These are phyloP conservation scores for Heliconius eleuchia DNA, from an alignment of 1,140 invertebrate genomes.

Conservation along the genomic window DNA sequence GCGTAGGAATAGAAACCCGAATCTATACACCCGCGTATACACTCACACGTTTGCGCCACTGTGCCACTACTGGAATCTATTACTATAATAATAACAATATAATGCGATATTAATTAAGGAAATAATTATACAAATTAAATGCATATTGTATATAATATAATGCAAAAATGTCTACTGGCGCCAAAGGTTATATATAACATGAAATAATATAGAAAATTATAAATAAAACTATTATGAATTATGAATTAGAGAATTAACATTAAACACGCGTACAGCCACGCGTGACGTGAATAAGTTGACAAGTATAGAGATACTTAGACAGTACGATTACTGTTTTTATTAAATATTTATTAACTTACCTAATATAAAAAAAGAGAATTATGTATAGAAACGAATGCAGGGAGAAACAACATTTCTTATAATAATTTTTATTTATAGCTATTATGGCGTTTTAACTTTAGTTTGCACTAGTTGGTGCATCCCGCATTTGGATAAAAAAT, in stretches of 20 bases:
- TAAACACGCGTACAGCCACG: neutral
- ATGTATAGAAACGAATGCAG: neutral
- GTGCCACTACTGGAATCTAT: too few relatives aligned
- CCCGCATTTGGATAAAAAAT: neutral
- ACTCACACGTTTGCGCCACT: too few relatives aligned
- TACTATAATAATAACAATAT: neutral
- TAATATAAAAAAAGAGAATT: neutral
- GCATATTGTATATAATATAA: neutral
- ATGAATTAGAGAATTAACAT: conserved; percentile 2
- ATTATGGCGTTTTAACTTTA: neutral
- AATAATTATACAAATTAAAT: neutral
- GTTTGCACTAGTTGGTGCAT: neutral
- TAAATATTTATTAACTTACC: conserved; percentile 1
- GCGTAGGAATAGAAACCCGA: too few relatives aligned
- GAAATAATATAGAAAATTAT: neutral
- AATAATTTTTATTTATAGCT: neutral
- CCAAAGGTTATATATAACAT: neutral
- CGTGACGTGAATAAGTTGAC: conserved; percentile 8
- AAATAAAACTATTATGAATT: neutral
- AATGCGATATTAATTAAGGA: neutral
- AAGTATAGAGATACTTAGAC: conserved; percentile 4
- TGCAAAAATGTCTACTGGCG: neutral
- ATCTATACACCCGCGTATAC: too few relatives aligned
- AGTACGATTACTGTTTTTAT: neutral
- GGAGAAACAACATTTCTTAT: neutral